Evolutionary conservation across 2,888 invertebrate species (phyloP), one percentile per base, ranked within the genome.

Genomic region (Drosophila picticornis): DNA sequence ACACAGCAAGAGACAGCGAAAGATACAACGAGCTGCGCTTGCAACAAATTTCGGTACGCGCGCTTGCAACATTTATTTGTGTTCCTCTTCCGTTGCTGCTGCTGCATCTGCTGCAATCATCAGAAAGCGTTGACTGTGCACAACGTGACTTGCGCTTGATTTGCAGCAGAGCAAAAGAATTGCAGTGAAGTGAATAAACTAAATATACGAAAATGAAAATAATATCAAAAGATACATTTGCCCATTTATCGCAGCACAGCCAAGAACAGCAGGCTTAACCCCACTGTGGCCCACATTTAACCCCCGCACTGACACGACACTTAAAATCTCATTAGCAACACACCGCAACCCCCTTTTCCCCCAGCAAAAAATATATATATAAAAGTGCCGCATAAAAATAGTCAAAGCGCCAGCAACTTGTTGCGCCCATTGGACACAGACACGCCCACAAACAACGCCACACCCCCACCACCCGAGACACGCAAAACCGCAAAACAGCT

Each of bases 131-230:
- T 34, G 77, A 55, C 58, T 62, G 65, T 27, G 61, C 43, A 58
- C 67, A 36, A 88, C 88, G 88, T 85, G 84, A 76, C 85, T 87
- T 69, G 74, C 57, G 81, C 72, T 75, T 75, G 80, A 86, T 85
- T 85, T 86, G 84, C 77, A 80, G 81, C 88, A 56, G 86, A 70
- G 82, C 73, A 68, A 75, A 74, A 77, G 71, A 75, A 55, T 69
- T 16, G 36, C 70, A 70, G n/a, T n/a, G 68, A 70, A 62, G 57
- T 59, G 81, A 75, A 74, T 58, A 64, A 72, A 63, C 61, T 65
- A 77, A 65, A 61, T 65, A 64, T 56, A 27, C 16, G 36, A 52
- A 34, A 55, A 32, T 19, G 22, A 25, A 40, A 57, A 57, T 43
- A 43, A 48, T 31, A 25, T 46, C 22, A 50, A 29, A 19, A 31